A percentile compares a stretch with the other conserved stretches of the same genome.
Conservation (phyloP, 2,888 invertebrate species). For the Panopea generosa region DNA sequence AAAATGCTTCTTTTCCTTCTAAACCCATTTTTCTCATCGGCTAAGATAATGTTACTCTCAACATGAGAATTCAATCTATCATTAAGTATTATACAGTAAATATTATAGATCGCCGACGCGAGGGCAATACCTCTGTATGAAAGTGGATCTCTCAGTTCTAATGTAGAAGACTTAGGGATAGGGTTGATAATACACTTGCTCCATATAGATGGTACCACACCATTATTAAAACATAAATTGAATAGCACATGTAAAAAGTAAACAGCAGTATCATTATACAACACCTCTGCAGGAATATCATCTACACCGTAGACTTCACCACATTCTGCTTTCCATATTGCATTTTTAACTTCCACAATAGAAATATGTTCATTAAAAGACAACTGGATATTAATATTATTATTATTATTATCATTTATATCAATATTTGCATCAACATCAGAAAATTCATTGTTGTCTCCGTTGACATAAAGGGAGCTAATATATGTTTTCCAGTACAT, state of each 20-base stretch:
- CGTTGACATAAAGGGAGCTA: too few relatives aligned
- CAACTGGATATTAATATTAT: not conserved
- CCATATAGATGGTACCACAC: constrained; percentile 39
- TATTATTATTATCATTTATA: constrained; percentile 1
- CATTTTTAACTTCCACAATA: not conserved
- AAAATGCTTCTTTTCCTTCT: constrained; percentile 31
- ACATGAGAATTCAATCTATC: constrained; percentile 21
- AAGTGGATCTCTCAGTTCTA: constrained; percentile 25
- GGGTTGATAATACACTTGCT: constrained; percentile 29
- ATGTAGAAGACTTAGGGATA: constrained; percentile 38
- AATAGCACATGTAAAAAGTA: constrained; percentile 32
- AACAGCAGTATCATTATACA: constrained; percentile 24
- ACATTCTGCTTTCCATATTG: not conserved
- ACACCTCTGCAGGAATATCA: constrained; percentile 19
- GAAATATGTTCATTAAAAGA: constrained; percentile 5
- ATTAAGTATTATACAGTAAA: constrained; percentile 48
- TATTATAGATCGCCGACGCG: constrained; percentile 41
- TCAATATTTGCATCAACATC: too few relatives aligned
- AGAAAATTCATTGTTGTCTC: too few relatives aligned
- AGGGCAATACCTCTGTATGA: constrained; percentile 42
- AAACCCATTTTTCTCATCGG: constrained; percentile 49
- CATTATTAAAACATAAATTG: constrained; percentile 36
- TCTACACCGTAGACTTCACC: constrained; percentile 13
- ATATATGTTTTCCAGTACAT: too few relatives aligned
- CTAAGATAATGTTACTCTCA: constrained; percentile 18